phyloP scores from a whole-genome alignment of 2,113 vertebrate species.

The Strix aluco region DNA sequence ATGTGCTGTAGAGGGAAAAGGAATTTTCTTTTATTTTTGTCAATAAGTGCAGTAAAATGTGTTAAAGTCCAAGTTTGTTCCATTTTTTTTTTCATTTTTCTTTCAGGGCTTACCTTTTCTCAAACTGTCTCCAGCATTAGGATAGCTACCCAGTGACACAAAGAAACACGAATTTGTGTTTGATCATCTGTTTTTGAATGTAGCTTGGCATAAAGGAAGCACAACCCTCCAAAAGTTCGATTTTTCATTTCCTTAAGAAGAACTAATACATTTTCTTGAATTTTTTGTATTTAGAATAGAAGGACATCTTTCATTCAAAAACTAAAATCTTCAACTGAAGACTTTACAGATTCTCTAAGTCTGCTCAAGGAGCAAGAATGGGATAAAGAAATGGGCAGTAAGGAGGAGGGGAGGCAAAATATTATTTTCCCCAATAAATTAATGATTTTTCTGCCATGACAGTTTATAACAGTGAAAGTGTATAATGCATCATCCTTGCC shows the following conservation, averaged over 20 bases:
- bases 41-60: background rate
- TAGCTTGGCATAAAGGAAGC: background rate
- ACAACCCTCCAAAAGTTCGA: background rate
- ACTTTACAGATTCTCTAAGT: background rate
- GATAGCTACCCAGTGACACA: background rate
- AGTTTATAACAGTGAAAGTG: background rate
- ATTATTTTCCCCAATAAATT: background rate
- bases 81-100: background rate
- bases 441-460: background rate
- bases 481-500: background rate
- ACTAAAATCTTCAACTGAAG: background rate
- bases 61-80: background rate
- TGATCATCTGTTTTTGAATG: background rate
- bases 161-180: background rate
- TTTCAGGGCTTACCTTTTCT: background rate
- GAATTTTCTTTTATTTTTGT: background rate
- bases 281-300: background rate
- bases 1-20: background rate
- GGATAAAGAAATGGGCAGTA: background rate
- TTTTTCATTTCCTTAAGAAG: background rate
- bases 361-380: background rate
- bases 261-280: background rate
- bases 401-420: background rate
- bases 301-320: background rate
- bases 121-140: background rate